Evolutionary conservation across 1,140 invertebrate species (phyloP).

Genomic region (Nymphalis io): DNA sequence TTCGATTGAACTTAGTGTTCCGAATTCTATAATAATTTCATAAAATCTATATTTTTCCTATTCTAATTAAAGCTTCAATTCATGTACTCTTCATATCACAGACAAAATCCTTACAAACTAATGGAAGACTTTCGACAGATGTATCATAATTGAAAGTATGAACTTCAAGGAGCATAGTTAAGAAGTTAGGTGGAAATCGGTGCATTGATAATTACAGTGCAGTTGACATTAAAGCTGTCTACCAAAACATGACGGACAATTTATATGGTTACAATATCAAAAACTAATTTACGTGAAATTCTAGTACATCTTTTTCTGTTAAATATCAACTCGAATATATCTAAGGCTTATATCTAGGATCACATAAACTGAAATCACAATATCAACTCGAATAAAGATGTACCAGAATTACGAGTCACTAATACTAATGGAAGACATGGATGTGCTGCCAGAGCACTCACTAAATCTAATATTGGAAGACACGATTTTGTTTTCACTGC

Average conservation of each 20-base stretch:
- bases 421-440: conserved; percentile 77
- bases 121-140: conserved; percentile 71
- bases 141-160: conserved; percentile 40
- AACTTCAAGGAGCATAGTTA: conserved; percentile 20
- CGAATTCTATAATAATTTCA: conserved; percentile 30
- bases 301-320: conserved; percentile 22
- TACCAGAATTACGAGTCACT: conserved; percentile 51
- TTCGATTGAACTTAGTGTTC: conserved; percentile 6
- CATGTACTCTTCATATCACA: conserved; percentile 67
- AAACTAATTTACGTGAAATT: conserved; percentile 43
- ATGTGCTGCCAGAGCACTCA: conserved; percentile 54
- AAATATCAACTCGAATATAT: conserved; percentile 27
- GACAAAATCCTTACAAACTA: conserved; percentile 61
- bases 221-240: conserved; percentile 77
- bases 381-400: conserved; percentile 16
- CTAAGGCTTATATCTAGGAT: conserved; percentile 46
- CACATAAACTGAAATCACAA: conserved; percentile 37
- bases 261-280: conserved; percentile 62
- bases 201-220: conserved; percentile 76
- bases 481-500: conserved; percentile 78
- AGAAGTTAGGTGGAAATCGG: conserved; percentile 51
- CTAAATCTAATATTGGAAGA: conserved; percentile 77
- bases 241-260: conserved; percentile 75
- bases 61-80: conserved; percentile 72
- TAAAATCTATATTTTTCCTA: conserved; percentile 43